A percentile compares a stretch with the other conserved stretches of the same genome.
phyloP scores from a whole-genome alignment of 2,113 vertebrate species.

The Ptychochromis oligacanthus region DNA sequence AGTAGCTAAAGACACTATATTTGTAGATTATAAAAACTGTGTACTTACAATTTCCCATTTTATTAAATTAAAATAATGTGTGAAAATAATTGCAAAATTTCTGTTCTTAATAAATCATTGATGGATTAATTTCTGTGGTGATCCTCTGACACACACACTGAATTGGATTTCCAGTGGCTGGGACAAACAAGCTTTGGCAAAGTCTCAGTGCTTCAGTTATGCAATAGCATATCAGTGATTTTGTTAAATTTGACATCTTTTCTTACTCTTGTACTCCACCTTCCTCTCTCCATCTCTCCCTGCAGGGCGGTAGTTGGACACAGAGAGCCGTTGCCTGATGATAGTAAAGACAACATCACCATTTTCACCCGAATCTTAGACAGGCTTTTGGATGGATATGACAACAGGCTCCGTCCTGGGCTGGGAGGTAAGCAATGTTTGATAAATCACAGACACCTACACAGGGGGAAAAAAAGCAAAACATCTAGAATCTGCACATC shows the following conservation, averaged over 20 bases:
- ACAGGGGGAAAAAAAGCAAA: not conserved
- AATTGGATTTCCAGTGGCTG: not conserved
- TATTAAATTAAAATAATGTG: no score
- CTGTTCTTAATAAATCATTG: not conserved
- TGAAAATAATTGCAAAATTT: not conserved
- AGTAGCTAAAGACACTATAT: no score
- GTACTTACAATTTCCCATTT: not conserved
- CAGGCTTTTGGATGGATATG: conserved; percentile 95
- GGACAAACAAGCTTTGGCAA: not conserved
- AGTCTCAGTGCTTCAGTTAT: not conserved
- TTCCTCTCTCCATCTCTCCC: conserved; percentile 25
- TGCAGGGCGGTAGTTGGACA: conserved; percentile 81
- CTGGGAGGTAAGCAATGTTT: conserved; percentile 77
- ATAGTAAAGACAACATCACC: conserved; percentile 97
- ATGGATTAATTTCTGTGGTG: not conserved
- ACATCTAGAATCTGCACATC: not conserved
- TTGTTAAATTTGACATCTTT: not conserved
- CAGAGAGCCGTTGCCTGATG: conserved; percentile 84
- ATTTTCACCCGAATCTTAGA: conserved; percentile 97
- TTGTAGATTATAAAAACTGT: no score
- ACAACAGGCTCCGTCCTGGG: conserved; percentile 95
- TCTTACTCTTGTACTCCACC: conserved; percentile 8
- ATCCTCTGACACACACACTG: not conserved
- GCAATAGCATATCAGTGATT: not conserved
- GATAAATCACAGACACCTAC: not conserved